Percentiles rank a stretch among this genome's conserved stretches.
Evolutionary conservation across 2,888 invertebrate species (phyloP).

Genomic region (Cylloceria caligata): DNA sequence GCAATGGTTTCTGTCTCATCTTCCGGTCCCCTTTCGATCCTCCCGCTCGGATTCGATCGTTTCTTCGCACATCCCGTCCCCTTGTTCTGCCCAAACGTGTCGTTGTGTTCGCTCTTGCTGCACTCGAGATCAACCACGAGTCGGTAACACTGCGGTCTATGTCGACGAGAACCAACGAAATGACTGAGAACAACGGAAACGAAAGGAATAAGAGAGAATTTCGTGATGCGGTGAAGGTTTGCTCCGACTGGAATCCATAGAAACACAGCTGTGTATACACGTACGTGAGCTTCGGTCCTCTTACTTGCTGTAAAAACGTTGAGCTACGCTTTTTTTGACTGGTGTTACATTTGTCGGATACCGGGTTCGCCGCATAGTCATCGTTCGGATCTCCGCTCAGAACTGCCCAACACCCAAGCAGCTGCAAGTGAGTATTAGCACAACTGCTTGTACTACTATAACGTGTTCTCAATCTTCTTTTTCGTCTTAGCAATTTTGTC

Average conservation of each 20-base stretch:
- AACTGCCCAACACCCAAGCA: not conserved
- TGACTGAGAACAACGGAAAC: slow-evolving; percentile 43
- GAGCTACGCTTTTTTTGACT: slow-evolving; percentile 77
- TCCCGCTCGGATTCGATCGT: slow-evolving; percentile 36
- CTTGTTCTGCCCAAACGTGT: slow-evolving; percentile 56
- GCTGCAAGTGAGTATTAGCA: not conserved
- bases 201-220: slow-evolving; percentile 48
- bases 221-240: slow-evolving; percentile 35
- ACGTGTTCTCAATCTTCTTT: slow-evolving; percentile 1
- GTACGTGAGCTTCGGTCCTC: slow-evolving; percentile 61
- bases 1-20: slow-evolving; percentile 52
- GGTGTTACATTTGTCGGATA: slow-evolving; percentile 81
- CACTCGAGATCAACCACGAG: slow-evolving; percentile 28
- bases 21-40: slow-evolving; percentile 32
- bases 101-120: slow-evolving; percentile 38
- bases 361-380: slow-evolving; percentile 59
- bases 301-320: slow-evolving; percentile 69
- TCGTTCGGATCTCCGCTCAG: not conserved
- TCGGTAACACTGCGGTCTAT: slow-evolving; percentile 30
- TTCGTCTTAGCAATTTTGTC: not conserved
- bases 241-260: slow-evolving; percentile 72
- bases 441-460: not conserved
- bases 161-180: slow-evolving; percentile 33
- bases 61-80: slow-evolving; percentile 41
- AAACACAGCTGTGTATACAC: slow-evolving; percentile 73